Evolutionary conservation across 2,113 vertebrate genomes (phyloP).

Genomic region (Pseudopipra pipra): DNA sequence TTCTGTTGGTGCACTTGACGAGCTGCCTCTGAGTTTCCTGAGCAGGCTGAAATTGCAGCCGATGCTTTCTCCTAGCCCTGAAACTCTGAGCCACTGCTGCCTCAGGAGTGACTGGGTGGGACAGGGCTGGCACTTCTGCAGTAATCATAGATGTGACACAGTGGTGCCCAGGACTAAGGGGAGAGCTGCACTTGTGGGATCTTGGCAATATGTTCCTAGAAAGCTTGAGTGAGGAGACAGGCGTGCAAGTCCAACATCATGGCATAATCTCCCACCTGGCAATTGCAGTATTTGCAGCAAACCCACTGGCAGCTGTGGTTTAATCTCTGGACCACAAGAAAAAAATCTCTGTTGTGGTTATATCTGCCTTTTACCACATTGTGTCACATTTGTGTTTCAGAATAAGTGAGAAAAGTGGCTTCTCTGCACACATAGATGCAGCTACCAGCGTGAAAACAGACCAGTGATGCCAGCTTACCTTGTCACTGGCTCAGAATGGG

Average conservation of each 20-base stretch:
- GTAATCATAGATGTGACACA: neutral
- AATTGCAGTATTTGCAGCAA: neutral
- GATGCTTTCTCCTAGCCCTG: neutral
- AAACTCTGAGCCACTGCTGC: neutral
- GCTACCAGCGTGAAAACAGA: neutral
- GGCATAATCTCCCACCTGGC: neutral
- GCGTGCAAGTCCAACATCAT: neutral
- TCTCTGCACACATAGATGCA: rapidly evolving
- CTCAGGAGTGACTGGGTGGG: neutral
- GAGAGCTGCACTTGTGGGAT: neutral
- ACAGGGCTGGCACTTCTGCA: neutral
- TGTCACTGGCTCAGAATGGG: rapidly evolving
- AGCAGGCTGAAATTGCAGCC: neutral
- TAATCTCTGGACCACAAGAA: neutral
- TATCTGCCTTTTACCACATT: neutral
- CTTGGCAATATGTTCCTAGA: neutral
- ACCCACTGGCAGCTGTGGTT: conserved; percentile 23
- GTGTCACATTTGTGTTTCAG: neutral
- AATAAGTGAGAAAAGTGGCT: neutral
- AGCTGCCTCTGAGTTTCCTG: neutral
- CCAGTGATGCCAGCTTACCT: rapidly evolving
- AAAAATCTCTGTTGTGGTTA: neutral
- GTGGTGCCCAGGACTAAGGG: neutral
- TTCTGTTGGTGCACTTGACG: neutral
- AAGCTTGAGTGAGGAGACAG: neutral